Base-by-base conservation (phyloP, 1,140 invertebrate species). In the Plectrocnemia conspersa region DNA sequence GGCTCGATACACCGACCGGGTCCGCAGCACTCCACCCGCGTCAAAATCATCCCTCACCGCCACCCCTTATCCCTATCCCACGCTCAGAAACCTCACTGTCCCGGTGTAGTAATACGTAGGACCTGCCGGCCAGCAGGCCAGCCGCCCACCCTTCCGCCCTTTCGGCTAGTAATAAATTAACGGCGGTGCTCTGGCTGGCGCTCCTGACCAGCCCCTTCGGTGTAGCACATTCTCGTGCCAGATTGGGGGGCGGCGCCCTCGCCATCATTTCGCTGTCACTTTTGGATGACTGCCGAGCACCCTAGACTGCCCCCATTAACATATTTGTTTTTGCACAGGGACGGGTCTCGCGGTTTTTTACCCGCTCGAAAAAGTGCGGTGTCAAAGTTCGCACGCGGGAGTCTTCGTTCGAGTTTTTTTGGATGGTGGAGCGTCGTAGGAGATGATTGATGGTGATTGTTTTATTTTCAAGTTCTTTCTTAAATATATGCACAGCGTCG, bases 301-400 rank as follows among this genome's bases (percentile, higher is more conserved):
- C 46, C 52, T 16, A 16, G 3, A 16, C 21, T 15, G 6, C 2
- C 24, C 44, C 4, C 33, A 61, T 61, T 61, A 61, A 61, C 59
- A 61, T 61, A 61, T 61, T 52, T 56, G 59, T 58, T 61, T 61
- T 61, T 61, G 54, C 58, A n/a, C n/a, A n/a, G n/a, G n/a, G n/a
- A n/a, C n/a, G n/a, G n/a, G n/a, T n/a, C n/a, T n/a, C n/a, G n/a
- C n/a, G n/a, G n/a, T n/a, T n/a, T n/a, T n/a, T n/a, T n/a, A n/a
- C n/a, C n/a, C n/a, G n/a, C n/a, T n/a, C n/a, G n/a, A n/a, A n/a
- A n/a, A n/a, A n/a, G n/a, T n/a, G n/a, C n/a, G n/a, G n/a, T n/a
- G n/a, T n/a, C n/a, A n/a, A n/a, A n/a, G n/a, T n/a, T n/a, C n/a
- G n/a, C n/a, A n/a, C n/a, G n/a, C n/a, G n/a, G n/a, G n/a, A n/a